These are phyloP conservation scores for Parochlus steinenii DNA, from an alignment of 2,888 invertebrate species.

Conservation along the genomic window DNA sequence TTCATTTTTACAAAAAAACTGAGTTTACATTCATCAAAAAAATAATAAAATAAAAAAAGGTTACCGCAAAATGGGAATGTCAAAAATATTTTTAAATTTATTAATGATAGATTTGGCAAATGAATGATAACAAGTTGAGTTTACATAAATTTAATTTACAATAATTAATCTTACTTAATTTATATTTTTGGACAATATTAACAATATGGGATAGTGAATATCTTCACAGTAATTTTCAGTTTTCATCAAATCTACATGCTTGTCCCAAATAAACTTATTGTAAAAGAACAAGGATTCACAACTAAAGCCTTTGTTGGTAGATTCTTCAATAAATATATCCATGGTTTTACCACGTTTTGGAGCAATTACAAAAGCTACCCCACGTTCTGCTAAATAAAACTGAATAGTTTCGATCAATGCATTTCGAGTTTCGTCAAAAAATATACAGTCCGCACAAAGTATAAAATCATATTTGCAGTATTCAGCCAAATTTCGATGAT, in stretches of 20 bases:
- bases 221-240: constrained; percentile 47
- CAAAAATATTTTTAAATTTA: too few relatives aligned
- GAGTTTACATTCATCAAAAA: too few relatives aligned
- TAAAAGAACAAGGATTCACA: constrained; percentile 42
- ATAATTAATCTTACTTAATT: not conserved
- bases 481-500: constrained; percentile 21
- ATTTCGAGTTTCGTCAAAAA: constrained; percentile 54
- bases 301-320: constrained; percentile 38
- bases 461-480: constrained; percentile 47
- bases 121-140: too few relatives aligned
- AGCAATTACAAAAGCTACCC: constrained; percentile 57
- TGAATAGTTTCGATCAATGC: constrained; percentile 51
- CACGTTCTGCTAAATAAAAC: constrained; percentile 40
- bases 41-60: too few relatives aligned
- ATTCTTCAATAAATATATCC: constrained; percentile 45
- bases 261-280: constrained; percentile 48
- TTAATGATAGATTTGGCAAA: too few relatives aligned
- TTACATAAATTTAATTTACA: not conserved
- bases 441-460: constrained; percentile 62
- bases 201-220: constrained; percentile 52
- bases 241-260: constrained; percentile 40
- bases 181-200: constrained; percentile 37
- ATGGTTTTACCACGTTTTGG: constrained; percentile 57
- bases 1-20: too few relatives aligned
- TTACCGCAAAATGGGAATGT: too few relatives aligned